A percentile compares a stretch with the other conserved stretches of the same genome.
These are phyloP conservation scores for Malurus elegans DNA, from an alignment of 2,113 vertebrate genomes.

Conservation along the genomic window DNA sequence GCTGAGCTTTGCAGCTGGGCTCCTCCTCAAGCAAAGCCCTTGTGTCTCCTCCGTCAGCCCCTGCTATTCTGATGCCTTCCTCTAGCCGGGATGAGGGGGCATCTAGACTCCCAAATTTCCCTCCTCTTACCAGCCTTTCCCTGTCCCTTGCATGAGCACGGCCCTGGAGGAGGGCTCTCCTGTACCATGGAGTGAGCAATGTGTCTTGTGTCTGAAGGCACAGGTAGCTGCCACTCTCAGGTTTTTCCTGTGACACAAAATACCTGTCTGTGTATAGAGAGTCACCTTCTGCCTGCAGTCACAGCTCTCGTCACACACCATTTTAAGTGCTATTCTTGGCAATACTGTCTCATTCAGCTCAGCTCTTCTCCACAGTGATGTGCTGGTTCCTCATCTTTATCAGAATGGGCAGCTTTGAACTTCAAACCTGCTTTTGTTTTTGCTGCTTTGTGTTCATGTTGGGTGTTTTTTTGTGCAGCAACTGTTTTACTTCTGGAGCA, in stretches of 20 bases:
- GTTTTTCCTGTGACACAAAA: neutral
- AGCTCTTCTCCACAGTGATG: neutral
- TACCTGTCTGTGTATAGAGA: neutral
- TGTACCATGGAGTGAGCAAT: neutral
- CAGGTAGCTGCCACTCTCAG: neutral
- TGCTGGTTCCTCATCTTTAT: neutral
- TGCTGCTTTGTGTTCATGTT: neutral
- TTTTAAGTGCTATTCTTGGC: neutral
- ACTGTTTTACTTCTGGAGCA: neutral
- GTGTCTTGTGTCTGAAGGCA: neutral
- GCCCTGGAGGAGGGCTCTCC: neutral
- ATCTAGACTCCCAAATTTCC: neutral
- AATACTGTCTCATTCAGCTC: neutral
- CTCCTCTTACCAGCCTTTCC: neutral
- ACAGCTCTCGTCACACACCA: fast-evolving
- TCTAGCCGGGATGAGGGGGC: fast-evolving
- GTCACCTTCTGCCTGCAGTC: neutral
- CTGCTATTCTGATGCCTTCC: neutral
- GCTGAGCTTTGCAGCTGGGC: neutral
- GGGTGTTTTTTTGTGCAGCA: neutral
- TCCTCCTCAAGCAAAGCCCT: neutral
- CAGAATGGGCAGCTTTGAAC: neutral
- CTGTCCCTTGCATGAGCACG: fast-evolving
- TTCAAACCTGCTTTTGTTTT: neutral
- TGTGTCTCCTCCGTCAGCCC: fast-evolving